phyloP scores from a whole-genome alignment of 1,140 invertebrate species.

The Neodiprion pinetum region DNA sequence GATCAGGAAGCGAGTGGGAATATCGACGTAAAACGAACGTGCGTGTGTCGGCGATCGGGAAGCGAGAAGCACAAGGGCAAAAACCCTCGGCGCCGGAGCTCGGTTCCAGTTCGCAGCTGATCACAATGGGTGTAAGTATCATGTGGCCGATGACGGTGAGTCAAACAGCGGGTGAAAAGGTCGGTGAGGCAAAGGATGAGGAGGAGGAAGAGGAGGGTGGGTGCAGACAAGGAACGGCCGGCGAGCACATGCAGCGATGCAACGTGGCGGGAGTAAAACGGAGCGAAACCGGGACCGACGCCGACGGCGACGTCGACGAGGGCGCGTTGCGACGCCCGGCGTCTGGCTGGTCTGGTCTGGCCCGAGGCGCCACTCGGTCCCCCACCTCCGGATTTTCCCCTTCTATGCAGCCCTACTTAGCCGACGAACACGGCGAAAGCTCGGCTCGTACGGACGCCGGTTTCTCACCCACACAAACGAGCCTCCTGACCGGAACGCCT shows the following conservation, averaged over 20 bases:
- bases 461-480: not conserved
- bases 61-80: not conserved
- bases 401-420: not conserved
- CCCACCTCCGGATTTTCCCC: not conserved
- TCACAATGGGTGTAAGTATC: not conserved
- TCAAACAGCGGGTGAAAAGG: not conserved
- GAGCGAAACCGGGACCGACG: not conserved
- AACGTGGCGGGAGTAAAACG: not conserved
- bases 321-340: constrained; percentile 2
- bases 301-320: not conserved
- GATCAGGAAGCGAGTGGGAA: not conserved
- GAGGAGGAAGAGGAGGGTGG: not conserved
- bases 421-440: not conserved
- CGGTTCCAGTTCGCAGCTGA: too few relatives aligned
- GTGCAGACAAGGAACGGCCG: too few relatives aligned
- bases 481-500: not conserved
- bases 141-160: not conserved
- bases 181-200: not conserved
- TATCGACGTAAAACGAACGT: not conserved
- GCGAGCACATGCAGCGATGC: too few relatives aligned
- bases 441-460: not conserved
- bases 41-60: not conserved
- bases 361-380: constrained; percentile 1
- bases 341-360: not conserved
- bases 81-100: not conserved